A percentile compares a stretch with the other conserved stretches of the same genome.
Evolutionary conservation across 2,113 vertebrate genomes (phyloP).

Genomic region (Formicarius rufipectus): DNA sequence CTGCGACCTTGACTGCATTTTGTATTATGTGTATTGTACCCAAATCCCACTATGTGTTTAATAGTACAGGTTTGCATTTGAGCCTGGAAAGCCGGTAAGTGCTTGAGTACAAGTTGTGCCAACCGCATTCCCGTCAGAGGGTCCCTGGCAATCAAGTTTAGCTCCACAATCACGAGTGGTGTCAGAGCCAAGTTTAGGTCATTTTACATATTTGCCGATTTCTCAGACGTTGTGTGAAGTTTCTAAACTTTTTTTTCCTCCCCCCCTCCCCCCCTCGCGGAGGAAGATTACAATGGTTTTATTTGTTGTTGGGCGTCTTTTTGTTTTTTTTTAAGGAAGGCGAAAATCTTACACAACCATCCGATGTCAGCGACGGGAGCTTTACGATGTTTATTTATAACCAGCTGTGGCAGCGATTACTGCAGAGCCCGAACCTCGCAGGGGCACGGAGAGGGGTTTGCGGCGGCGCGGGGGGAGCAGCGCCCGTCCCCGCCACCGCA

Average conservation of each 20-base stretch:
- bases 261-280: too few relatives aligned
- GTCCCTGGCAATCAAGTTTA: not conserved
- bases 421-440: not conserved
- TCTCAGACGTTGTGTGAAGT: not conserved
- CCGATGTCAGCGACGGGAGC: not conserved
- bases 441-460: accelerated
- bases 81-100: not conserved
- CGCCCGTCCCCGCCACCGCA: not conserved
- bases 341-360: not conserved
- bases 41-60: accelerated
- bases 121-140: accelerated
- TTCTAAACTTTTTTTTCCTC: not conserved
- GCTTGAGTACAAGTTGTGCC: accelerated
- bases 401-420: accelerated
- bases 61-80: accelerated
- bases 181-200: too few relatives aligned
- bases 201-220: not conserved
- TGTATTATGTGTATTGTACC: accelerated
- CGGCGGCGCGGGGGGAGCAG: too few relatives aligned
- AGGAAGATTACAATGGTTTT: not conserved
- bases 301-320: too few relatives aligned
- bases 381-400: not conserved
- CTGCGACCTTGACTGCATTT: not conserved
- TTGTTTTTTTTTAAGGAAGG: not conserved
- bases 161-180: accelerated